Base-by-base conservation (phyloP, 2,113 vertebrate species). In the Callionymus lyra region DNA sequence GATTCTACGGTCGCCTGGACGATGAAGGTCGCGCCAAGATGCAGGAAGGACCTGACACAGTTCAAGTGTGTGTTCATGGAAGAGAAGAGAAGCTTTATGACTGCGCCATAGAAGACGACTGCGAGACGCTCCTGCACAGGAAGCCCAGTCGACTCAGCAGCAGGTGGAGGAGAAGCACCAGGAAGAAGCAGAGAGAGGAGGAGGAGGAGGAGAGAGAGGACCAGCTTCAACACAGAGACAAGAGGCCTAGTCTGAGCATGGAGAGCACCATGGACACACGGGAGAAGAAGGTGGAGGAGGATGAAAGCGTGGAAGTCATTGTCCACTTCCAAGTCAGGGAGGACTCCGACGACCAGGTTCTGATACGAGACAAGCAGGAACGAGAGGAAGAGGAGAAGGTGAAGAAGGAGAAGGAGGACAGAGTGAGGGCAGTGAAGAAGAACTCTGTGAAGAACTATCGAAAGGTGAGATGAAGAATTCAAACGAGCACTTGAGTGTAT, bases 1-100 rank as follows among this genome's bases (percentile, higher is more conserved):
- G 86, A 16, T 82, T 86, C 54, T 87, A 87, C 6, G 67, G 80
- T 10, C 85, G 81, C 38, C 73, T 86, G 1, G 81, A 85, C 2
- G 84, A 87, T n/a, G n/a, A n/a, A n/a, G n/a, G n/a, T n/a, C n/a
- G n/a, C n/a, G 46, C 70, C 66, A 35, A 36, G 33, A 48, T 15
- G 13, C 44, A 48, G 44, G 44, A 46, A 17, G 10, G 3, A 56
- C 41, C 36, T 34, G 34, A 37, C 18, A 12, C 0, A 31, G 32
- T 8, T 27, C 18, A 17, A 32, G 6, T 0, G 34, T 4, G 17
- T 38, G 16, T 14, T 17, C 42, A 14, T 0, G n/a, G n/a, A 2
- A 40, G 50, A 2, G 35, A 18, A 14, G 63, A 59, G 67, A 63
- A 6, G 76, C 80, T 38, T 31, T 68, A 64, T 16, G 58, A 75